Evolutionary conservation across 2,113 vertebrate species (phyloP), one percentile per base, ranked within the genome.

Genomic region (Lepus americanus): DNA sequence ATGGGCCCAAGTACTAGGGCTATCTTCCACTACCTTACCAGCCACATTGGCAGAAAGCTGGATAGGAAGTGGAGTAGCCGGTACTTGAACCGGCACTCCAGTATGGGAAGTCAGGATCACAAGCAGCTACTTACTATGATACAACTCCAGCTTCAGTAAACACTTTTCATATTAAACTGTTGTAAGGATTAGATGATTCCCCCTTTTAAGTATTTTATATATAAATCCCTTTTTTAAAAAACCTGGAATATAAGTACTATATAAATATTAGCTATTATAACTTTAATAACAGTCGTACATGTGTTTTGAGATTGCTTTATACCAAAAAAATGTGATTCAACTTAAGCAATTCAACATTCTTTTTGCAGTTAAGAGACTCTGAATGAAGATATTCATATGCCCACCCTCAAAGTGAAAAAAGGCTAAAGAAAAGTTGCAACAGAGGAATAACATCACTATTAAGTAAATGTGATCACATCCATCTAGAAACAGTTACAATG

Each of bases 121-220:
- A 59, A 59, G 55, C 14, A 59, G 55, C 55, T 16, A 59, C 17
- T 17, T 59, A 59, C 44, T 44, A 44, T 44, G 44, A 44, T 44
- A 44, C 44, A 44, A 44, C 44, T 44, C 44, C 44, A 44, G 44
- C 44, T 44, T 44, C 44, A 44, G 44, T 44, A 44, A 44, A 44
- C 8, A 44, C 44, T 44, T 44, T 44, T 8, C 44, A 44, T 39
- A 85, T 0, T 79, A 61, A 61, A 36, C 33, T 91, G 67, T 76
- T 88, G 9, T 77, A 8, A 90, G 25, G 23, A 89, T 90, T 72
- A 94, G 25, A 92, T 13, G 76, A 94, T 6, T 44, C 31, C 33
- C 8, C 86, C 70, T 83, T 89, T 67, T 79, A 95, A 89, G n/a
- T 95, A 25, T 17, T 74, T 87, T 90, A 92, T 22, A 89, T 63